phyloP scores from a whole-genome alignment of 2,797 vertebrate genomes.

The Remorina albescens region DNA sequence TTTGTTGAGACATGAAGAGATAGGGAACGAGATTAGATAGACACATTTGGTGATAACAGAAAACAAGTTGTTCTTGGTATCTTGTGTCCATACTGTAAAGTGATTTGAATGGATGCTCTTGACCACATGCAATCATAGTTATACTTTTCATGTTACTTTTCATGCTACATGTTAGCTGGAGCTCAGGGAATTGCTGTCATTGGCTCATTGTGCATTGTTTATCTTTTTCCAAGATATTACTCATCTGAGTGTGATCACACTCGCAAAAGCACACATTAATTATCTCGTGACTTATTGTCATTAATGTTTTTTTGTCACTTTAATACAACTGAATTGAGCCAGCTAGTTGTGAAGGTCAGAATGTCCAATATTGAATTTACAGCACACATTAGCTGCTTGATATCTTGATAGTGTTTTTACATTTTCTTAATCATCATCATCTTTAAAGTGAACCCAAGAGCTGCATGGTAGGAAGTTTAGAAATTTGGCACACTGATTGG shows the following conservation, averaged over 20 bases:
- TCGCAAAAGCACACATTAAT: constrained; percentile 43
- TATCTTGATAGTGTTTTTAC: constrained; percentile 1
- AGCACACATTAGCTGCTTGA: background rate
- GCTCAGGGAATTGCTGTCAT: constrained; percentile 40
- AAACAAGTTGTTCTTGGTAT: background rate
- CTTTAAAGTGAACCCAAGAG: background rate
- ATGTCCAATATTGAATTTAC: constrained; percentile 29
- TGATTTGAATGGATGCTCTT: constrained; percentile 23
- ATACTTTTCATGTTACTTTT: constrained; percentile 20
- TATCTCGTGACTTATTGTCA: constrained; percentile 38
- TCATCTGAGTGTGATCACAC: constrained; percentile 35
- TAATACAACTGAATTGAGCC: constrained; percentile 20
- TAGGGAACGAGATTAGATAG: background rate
- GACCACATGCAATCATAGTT: constrained; percentile 31
- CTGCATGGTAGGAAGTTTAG: background rate
- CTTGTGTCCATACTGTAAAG: constrained; percentile 18
- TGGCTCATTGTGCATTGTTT: constrained; percentile 59
- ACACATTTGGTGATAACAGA: constrained; percentile 4
- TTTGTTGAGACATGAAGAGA: constrained; percentile 6
- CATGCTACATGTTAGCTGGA: constrained; percentile 28
- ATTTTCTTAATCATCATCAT: no score
- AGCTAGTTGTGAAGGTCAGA: constrained; percentile 1
- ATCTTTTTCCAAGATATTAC: constrained; percentile 45
- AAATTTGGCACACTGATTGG: background rate
- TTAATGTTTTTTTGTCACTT: constrained; percentile 23